These are phyloP conservation scores for Volucella inanis DNA, from an alignment of 2,888 invertebrate genomes.

Conservation along the genomic window DNA sequence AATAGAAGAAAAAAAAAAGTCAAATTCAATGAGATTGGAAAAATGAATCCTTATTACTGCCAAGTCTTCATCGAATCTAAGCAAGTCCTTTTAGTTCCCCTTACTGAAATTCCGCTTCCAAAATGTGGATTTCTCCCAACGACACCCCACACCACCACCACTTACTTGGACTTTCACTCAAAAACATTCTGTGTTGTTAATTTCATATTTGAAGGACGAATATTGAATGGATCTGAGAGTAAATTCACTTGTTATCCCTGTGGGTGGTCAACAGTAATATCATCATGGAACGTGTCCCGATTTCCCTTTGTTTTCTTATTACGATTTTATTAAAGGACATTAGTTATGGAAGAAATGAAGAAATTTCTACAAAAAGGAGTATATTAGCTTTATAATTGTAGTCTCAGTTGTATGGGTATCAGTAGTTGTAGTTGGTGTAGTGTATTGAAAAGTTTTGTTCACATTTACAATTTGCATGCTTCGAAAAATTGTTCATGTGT, in stretches of 20 bases:
- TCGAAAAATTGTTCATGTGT: conserved; percentile 49
- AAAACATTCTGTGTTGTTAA: conserved; percentile 50
- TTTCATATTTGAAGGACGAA: conserved; percentile 58
- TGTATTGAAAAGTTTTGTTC: conserved; percentile 27
- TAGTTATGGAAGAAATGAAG: background rate
- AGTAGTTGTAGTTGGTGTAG: conserved; percentile 50
- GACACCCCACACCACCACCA: too few species aligned
- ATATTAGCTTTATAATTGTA: too few species aligned
- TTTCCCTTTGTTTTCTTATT: conserved; percentile 58
- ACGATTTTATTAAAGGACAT: conserved; percentile 33
- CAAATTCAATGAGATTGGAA: too few species aligned
- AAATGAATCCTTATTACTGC: too few species aligned
- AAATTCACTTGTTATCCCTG: conserved; percentile 71
- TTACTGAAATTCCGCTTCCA: too few species aligned
- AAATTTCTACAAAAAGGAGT: conserved; percentile 5
- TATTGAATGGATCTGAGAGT: conserved; percentile 64
- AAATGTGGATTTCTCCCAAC: too few species aligned
- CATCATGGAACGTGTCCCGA: conserved; percentile 42
- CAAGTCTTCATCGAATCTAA: too few species aligned
- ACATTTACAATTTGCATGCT: conserved; percentile 71
- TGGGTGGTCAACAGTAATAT: conserved; percentile 59
- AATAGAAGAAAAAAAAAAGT: too few species aligned
- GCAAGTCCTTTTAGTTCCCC: too few species aligned
- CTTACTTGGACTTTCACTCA: background rate
- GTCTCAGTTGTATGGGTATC: background rate